phyloP scores from a whole-genome alignment of 2,888 invertebrate genomes.

The Imbricaverruca yamaguchii region DNA sequence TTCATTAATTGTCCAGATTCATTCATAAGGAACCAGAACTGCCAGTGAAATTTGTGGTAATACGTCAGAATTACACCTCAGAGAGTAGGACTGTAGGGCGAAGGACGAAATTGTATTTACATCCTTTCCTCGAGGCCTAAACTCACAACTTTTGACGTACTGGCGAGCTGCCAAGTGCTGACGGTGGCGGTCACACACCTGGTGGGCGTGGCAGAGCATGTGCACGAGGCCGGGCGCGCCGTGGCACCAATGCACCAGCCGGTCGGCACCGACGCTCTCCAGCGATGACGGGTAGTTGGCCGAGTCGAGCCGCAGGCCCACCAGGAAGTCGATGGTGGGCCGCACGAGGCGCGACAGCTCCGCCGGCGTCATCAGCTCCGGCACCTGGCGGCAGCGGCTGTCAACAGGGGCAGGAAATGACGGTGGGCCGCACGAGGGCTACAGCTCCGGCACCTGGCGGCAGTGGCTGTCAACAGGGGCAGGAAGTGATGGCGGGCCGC shows the following conservation, averaged over 20 bases:
- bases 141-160: too few relatives aligned
- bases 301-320: slow-evolving; percentile 40
- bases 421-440: slow-evolving; percentile 39
- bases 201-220: slow-evolving; percentile 52
- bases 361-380: slow-evolving; percentile 28
- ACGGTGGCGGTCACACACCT: slow-evolving; percentile 46
- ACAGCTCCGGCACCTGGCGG: slow-evolving; percentile 28
- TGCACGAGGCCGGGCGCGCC: slow-evolving; percentile 78
- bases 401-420: slow-evolving; percentile 39
- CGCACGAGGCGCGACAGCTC: slow-evolving; percentile 37
- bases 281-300: slow-evolving; percentile 40
- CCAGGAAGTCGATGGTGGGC: slow-evolving; percentile 43
- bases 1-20: too few relatives aligned
- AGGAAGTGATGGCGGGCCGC: slow-evolving; percentile 42
- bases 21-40: too few relatives aligned
- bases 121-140: too few relatives aligned
- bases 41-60: too few relatives aligned
- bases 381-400: slow-evolving; percentile 26
- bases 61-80: too few relatives aligned
- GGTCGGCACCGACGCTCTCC: slow-evolving; percentile 56
- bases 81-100: too few relatives aligned
- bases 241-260: slow-evolving; percentile 86
- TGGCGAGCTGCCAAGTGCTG: too few relatives aligned
- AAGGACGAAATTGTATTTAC: too few relatives aligned
- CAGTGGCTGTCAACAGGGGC: slow-evolving; percentile 29